Base-by-base conservation (phyloP, 2,888 invertebrate species). In the Punctoribates punctum region DNA sequence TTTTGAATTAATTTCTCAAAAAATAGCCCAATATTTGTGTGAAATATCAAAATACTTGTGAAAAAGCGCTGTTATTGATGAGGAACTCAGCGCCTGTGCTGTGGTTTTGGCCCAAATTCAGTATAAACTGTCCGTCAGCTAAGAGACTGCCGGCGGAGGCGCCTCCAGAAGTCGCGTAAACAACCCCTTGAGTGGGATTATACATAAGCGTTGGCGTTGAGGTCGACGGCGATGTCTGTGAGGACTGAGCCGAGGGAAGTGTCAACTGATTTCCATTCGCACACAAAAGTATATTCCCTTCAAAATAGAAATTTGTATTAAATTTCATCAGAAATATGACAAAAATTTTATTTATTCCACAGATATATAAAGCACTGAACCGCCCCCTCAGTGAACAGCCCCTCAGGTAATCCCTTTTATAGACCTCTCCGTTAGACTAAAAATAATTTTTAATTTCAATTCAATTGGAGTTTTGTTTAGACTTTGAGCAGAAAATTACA, bases 181-280 rank as follows among this genome's bases (percentile, higher is more conserved):
- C 83, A 34, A 84, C 81, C 2, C 84, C 84, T 79, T 84, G 84
- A 9, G 83, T 82, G 1, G 84, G 83, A 75, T 84, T 84, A 78
- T 84, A 84, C 83, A 84, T 83, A 57, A 84, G 82, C 17, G 83
- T 81, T 65, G 78, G 79, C 57, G 78, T 77, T 27, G 77, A 17
- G 15, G 78, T 38, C 4, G 60, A 27, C 29, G 27, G 2, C 11
- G 73, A 51, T 13, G 62, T 38, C 62, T 48, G 23, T 17, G 65
- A 54, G 17, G 42, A 42, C 42, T 25, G 73, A 20, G 15, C 29
- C 15, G 60, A 17, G 17, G 65, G 65, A 17, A 65, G 13, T 65
- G 65, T 15, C 34, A 65, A 17, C 34, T 65, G 65, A n/a, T 17
- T 65, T 2, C 65, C 65, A 25, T 74, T 74, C 20, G 74, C 60